Conservation (phyloP, 2,797 vertebrate species). For the Alcedo quadribrachys region DNA sequence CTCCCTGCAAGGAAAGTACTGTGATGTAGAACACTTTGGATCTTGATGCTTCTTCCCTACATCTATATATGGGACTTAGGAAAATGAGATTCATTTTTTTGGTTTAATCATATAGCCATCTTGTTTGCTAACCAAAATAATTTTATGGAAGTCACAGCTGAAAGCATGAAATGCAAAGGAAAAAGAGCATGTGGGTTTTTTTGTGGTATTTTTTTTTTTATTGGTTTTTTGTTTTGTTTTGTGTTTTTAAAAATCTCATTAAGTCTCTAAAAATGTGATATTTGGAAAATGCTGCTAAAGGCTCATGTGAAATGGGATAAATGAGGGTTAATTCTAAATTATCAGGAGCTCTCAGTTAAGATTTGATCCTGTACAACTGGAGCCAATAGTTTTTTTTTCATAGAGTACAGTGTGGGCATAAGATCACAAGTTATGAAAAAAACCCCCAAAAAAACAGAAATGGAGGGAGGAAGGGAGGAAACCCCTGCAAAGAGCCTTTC, state of each 20-base stretch:
- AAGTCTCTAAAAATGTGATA: constrained; percentile 8
- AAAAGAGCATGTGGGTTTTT: background rate
- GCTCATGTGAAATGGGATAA: background rate
- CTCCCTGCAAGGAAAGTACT: background rate
- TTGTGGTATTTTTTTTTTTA: background rate
- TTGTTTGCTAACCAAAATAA: constrained; percentile 56
- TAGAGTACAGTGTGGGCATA: background rate
- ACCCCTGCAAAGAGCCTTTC: background rate
- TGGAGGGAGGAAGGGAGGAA: rapidly evolving
- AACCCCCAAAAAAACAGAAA: background rate
- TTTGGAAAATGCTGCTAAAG: constrained; percentile 13
- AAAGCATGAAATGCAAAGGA: background rate
- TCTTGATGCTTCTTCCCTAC: background rate
- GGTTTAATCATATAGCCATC: constrained; percentile 46
- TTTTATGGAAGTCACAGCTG: constrained; percentile 37
- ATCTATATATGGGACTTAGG: background rate
- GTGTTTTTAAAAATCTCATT: background rate
- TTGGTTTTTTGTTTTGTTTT: too few species aligned
- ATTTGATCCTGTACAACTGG: background rate
- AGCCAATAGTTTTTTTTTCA: background rate
- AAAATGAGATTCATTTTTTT: constrained; percentile 10
- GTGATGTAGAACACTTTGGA: constrained; percentile 1
- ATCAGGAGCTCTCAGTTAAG: background rate
- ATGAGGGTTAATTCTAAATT: background rate
- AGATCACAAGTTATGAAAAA: background rate